Conservation (phyloP, 2,113 vertebrate species). For the Coturnix japonica region DNA sequence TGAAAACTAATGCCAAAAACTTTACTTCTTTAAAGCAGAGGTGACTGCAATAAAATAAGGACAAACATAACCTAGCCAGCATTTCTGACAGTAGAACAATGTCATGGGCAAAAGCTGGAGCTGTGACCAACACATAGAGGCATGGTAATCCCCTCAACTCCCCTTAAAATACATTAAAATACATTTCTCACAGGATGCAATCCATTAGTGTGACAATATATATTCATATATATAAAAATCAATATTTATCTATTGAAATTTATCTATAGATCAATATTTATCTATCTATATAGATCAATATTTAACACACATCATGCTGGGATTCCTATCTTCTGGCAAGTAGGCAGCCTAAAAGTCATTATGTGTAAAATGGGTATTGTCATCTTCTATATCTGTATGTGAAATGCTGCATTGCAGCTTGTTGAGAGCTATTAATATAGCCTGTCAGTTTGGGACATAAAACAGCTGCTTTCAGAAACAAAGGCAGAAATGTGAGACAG, state of each 20-base stretch:
- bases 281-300: too few relatives aligned
- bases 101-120: neutral
- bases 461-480: slow-evolving; percentile 24
- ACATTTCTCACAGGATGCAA: neutral
- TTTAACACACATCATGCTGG: neutral
- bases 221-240: too few relatives aligned
- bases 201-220: neutral
- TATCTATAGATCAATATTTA: too few relatives aligned
- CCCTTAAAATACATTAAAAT: neutral
- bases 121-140: neutral
- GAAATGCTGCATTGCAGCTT: neutral
- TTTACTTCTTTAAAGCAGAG: neutral
- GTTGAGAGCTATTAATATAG: neutral
- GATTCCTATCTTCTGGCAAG: neutral
- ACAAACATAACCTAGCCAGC: neutral
- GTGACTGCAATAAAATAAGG: neutral
- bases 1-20: neutral
- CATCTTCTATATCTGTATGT: neutral
- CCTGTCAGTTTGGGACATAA: neutral
- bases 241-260: too few relatives aligned
- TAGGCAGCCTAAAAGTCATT: neutral
- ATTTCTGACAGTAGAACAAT: neutral
- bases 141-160: neutral
- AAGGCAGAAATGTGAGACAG: slow-evolving; percentile 9
- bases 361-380: neutral